Base-by-base conservation (phyloP, 1,140 invertebrate genomes). In the Temnothorax longispinosus region DNA sequence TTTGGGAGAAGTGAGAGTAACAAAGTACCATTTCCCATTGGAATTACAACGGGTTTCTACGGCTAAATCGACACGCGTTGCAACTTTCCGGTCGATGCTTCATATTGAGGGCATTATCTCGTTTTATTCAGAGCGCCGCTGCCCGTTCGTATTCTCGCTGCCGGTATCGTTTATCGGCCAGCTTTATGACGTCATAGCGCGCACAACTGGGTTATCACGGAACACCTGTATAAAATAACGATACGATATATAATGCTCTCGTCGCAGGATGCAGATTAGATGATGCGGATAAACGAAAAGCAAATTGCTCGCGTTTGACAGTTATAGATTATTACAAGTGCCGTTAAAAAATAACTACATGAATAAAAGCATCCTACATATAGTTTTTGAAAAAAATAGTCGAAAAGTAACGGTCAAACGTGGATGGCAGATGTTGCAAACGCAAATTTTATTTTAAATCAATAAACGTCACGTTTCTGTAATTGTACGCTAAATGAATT, bases 31-130 rank as follows among this genome's bases (percentile, higher is more conserved):
- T 80, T 88, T 88, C 10, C 56, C 60, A 3, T 3, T 21, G 47
- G 35, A 78, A 86, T 75, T 71, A 35, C 65, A n/a, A 47, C n/a
- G 18, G 18, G 41, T 50, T 54, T 41, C 52, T 3, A 32, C 52
- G 52, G n/a, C 21, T 64, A 67, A 74, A 13, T 75, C 52, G 50
- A 54, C 85, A 15, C 52, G 74, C 54, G 54, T 71, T 74, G 71
- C 69, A 62, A 41, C 74, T 50, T 58, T 60, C 82, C 65, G 82
- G 56, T 78, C 75, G 75, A 80, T 76, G 81, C 58, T 67, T 89
- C 74, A 74, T 89, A 89, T 89, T 69, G 58, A 50, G 44, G 52
- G 58, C 38, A 86, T 89, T 88, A 89, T 89, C 82, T 86, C 67
- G 81, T 86, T 89, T 89, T 89, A 86, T 88, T 80, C 87, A 64